Evolutionary conservation across 2,797 vertebrate genomes (phyloP).

Genomic region (Phaenicophaeus curvirostris): DNA sequence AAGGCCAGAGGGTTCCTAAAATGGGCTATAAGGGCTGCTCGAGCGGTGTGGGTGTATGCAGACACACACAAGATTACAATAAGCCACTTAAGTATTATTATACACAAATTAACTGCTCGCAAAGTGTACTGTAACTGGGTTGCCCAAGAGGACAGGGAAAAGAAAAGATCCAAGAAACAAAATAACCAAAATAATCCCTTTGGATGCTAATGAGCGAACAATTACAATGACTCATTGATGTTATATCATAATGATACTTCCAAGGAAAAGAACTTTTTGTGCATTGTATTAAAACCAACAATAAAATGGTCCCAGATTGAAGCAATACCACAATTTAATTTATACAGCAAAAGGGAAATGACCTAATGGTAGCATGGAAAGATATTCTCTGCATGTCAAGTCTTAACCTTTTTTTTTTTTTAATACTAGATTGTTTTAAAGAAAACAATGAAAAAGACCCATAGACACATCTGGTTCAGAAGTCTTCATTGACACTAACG

Average conservation of each 20-base stretch:
- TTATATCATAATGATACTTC: conserved; percentile 30
- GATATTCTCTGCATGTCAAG: conserved; percentile 61
- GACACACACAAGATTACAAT: not conserved
- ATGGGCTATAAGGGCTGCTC: not conserved
- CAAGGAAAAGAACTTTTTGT: conserved; percentile 48
- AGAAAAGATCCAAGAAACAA: conserved; percentile 39
- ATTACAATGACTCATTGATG: conserved; percentile 47
- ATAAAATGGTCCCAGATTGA: conserved; percentile 58
- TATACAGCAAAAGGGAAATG: conserved; percentile 69
- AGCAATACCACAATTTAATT: conserved; percentile 60
- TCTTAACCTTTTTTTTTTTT: conserved; percentile 56
- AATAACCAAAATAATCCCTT: conserved; percentile 24
- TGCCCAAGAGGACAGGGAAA: not conserved
- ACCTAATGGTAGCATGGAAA: conserved; percentile 52
- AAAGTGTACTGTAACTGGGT: not conserved
- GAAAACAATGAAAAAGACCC: conserved; percentile 80
- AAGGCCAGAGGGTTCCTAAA: not conserved
- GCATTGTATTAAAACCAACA: conserved; percentile 55
- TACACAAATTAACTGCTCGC: conserved; percentile 40
- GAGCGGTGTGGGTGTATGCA: not conserved
- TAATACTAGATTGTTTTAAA: conserved; percentile 52
- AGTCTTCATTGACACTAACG: conserved; percentile 79
- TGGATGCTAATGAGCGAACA: conserved; percentile 2
- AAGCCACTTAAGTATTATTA: conserved; percentile 32
- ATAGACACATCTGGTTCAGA: conserved; percentile 84